phyloP scores from a whole-genome alignment of 2,888 invertebrate species.

The Nipponacmea schrenckii region DNA sequence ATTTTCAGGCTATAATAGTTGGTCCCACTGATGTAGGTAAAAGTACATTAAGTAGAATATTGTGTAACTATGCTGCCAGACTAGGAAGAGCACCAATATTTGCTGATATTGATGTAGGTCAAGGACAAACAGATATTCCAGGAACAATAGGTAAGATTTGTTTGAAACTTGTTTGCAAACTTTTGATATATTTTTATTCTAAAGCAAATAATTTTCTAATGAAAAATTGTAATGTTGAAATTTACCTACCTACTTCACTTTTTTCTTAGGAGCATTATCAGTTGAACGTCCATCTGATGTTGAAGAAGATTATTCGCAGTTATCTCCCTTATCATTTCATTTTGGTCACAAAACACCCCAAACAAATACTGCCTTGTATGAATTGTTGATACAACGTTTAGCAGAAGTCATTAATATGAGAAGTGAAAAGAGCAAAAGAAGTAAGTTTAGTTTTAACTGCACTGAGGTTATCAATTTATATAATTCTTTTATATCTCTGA shows the following conservation, averaged over 20 bases:
- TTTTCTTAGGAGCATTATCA: slow-evolving; percentile 77
- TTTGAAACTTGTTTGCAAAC: background rate
- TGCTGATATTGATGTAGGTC: slow-evolving; percentile 93
- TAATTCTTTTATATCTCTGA: background rate
- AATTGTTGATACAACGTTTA: slow-evolving; percentile 83
- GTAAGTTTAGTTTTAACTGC: slow-evolving; percentile 68
- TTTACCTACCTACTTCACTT: background rate
- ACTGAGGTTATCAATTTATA: background rate
- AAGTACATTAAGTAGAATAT: slow-evolving; percentile 86
- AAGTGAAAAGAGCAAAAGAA: slow-evolving; percentile 87
- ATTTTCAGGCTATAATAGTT: slow-evolving; percentile 78
- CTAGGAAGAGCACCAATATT: slow-evolving; percentile 84
- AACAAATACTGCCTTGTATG: slow-evolving; percentile 85
- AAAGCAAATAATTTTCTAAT: too few species aligned
- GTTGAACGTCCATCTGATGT: slow-evolving; percentile 93
- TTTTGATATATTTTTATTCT: background rate
- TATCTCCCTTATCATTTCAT: slow-evolving; percentile 92
- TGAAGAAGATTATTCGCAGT: slow-evolving; percentile 94
- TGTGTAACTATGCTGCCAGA: slow-evolving; percentile 94
- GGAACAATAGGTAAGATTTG: slow-evolving; percentile 81
- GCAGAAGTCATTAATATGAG: slow-evolving; percentile 82
- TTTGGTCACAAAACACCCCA: slow-evolving; percentile 86
- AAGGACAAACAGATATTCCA: slow-evolving; percentile 87
- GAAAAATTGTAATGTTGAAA: too few species aligned
- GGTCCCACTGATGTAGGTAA: slow-evolving; percentile 98